Evolutionary conservation across 1,140 invertebrate species (phyloP), one percentile per base, ranked within the genome.

Genomic region (Zaprionus capensis): DNA sequence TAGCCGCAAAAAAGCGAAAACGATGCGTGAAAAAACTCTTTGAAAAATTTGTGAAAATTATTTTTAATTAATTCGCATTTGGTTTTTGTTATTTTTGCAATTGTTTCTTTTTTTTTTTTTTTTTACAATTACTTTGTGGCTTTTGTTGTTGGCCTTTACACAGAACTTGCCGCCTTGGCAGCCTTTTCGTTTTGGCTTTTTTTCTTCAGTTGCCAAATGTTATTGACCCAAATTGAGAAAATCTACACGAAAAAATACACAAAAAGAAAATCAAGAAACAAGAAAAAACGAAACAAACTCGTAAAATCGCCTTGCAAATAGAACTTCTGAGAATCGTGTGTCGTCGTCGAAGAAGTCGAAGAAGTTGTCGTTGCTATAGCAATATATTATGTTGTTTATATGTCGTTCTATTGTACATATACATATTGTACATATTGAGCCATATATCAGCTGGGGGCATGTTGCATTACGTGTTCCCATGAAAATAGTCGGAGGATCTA

Each of bases 101-200:
- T 80, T 73, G 11, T 71, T 69, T 71, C 65, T 59, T 73, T 51
- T 28, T 65, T 67, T 59, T 73, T 51, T 64, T 1, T 63, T 69
- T 68, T 66, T 65, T 74, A 58, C 73, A 77, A 70, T 83, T 83
- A 66, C 74, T 76, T 70, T 64, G 64, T n/a, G 59, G 53, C 62
- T 67, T 22, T 55, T 78, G 49, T 26, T 76, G 14, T 55, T 65
- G 66, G 84, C 81, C 71, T 77, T 77, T 72, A 68, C 75, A 73
- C 71, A 71, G 85, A 84, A 88, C 85, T 88, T 87, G 83, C 83
- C 83, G 83, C 82, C 82, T 85, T 74, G 70, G 78, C 67, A 75
- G 74, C 63, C 73, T 77, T 79, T 70, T 65, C 20, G 46, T 80
- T 49, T 28, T 55, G 57, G 41, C 63, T 72, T 59, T 46, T 71